phyloP scores from a whole-genome alignment of 2,888 invertebrate species.

The Drosophila subquinaria region DNA sequence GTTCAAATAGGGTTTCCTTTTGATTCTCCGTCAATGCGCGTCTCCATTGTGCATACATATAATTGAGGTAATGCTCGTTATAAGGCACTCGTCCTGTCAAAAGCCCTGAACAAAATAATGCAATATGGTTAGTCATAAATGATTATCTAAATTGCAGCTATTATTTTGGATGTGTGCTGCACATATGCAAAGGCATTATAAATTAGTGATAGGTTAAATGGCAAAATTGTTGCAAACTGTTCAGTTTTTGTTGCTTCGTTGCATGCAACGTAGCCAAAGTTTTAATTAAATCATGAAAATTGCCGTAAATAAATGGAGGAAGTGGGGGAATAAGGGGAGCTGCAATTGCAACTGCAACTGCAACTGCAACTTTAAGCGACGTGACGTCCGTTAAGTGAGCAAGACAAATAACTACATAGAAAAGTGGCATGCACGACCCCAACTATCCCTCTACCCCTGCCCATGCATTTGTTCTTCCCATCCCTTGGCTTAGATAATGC shows the following conservation, averaged over 20 bases:
- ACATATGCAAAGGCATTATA: constrained; percentile 19
- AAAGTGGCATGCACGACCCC: constrained; percentile 2
- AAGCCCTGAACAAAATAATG: neutral
- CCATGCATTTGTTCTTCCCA: neutral
- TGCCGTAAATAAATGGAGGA: constrained; percentile 4
- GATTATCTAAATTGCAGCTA: constrained; percentile 53
- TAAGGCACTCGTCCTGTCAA: neutral
- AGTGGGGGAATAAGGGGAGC: constrained; percentile 11
- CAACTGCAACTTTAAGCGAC: constrained; percentile 1
- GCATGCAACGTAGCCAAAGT: constrained; percentile 59
- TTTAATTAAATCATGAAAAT: constrained; percentile 75
- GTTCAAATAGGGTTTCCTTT: neutral
- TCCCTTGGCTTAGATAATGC: constrained; percentile 13
- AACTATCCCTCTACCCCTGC: neutral
- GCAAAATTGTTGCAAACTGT: constrained; percentile 26
- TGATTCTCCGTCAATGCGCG: neutral
- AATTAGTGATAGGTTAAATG: constrained; percentile 38
- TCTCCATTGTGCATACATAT: constrained; percentile 3
- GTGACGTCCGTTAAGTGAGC: constrained; percentile 33
- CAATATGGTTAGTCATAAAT: constrained; percentile 24
- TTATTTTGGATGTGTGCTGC: constrained; percentile 31
- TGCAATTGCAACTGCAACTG: constrained; percentile 19
- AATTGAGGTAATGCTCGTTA: constrained; percentile 1
- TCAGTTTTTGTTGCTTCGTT: constrained; percentile 23
- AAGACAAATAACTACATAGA: constrained; percentile 43